A percentile compares a stretch with the other conserved stretches of the same genome.
Evolutionary conservation across 1,140 invertebrate species (phyloP).

Genomic region (Drosophila grimshawi): DNA sequence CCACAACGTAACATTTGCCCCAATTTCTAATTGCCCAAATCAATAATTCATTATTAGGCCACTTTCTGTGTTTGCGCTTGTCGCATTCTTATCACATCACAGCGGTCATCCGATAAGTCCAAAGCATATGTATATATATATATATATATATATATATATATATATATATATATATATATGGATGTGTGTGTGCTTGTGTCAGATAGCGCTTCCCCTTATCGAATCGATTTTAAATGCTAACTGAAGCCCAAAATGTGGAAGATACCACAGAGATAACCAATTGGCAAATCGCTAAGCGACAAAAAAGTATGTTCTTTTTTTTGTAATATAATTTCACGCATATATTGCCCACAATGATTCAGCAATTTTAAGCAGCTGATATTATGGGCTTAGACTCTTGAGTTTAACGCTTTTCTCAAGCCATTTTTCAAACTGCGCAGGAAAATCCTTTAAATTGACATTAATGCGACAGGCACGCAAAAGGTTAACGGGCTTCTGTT

Average conservation of each 20-base stretch:
- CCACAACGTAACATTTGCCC: background rate
- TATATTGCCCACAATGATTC: constrained; percentile 22
- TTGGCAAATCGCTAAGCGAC: background rate
- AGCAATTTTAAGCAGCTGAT: constrained; percentile 16
- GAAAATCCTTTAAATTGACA: constrained; percentile 53
- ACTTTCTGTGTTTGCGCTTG: constrained; percentile 21
- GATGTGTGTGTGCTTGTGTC: background rate
- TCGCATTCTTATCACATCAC: constrained; percentile 20
- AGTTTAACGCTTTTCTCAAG: constrained; percentile 8
- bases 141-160: constrained; percentile 1
- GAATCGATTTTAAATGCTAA: constrained; percentile 19
- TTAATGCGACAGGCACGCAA: constrained; percentile 42
- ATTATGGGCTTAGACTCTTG: constrained; percentile 29
- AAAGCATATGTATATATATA: background rate
- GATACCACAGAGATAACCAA: background rate
- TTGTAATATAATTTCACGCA: constrained; percentile 15
- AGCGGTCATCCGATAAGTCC: constrained; percentile 6
- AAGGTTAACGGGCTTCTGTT: constrained; percentile 39
- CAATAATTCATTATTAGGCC: constrained; percentile 30
- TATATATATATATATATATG: constrained; percentile 1
- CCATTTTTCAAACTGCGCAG: constrained; percentile 7
- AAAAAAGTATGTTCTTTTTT: background rate
- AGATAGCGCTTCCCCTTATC: constrained; percentile 8
- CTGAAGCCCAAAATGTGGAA: background rate
- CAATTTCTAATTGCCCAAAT: constrained; percentile 22